Conservation (phyloP, 2,888 invertebrate genomes). For the Diloba caeruleocephala region DNA sequence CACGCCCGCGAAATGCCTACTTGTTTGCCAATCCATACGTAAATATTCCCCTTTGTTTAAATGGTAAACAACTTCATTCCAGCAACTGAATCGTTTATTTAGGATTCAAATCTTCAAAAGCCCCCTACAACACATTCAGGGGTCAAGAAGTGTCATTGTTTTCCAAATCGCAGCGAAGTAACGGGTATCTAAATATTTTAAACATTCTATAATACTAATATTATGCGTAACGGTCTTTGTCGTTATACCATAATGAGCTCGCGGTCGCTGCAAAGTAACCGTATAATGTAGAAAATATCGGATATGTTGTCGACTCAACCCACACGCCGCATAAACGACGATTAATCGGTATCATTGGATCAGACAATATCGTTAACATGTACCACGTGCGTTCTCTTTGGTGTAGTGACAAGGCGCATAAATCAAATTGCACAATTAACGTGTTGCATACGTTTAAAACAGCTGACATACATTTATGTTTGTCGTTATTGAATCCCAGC, state of each 20-base stretch:
- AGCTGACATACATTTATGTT: conserved; percentile 57
- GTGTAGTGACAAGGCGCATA: conserved; percentile 63
- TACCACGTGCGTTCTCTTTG: conserved; percentile 54
- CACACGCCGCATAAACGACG: conserved; percentile 61
- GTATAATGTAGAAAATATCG: conserved; percentile 57
- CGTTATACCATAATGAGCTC: conserved; percentile 63
- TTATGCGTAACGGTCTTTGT: conserved; percentile 75
- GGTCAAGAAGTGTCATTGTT: conserved; percentile 64
- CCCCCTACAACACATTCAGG: conserved; percentile 44
- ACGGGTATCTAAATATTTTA: conserved; percentile 65
- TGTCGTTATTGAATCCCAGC: conserved; percentile 62
- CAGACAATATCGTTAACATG: conserved; percentile 54
- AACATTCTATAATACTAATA: conserved; percentile 65
- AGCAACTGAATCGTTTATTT: conserved; percentile 59
- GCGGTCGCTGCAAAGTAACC: conserved; percentile 48
- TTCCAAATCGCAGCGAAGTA: conserved; percentile 57
- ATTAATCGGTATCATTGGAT: conserved; percentile 58
- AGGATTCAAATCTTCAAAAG: conserved; percentile 56
- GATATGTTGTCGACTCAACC: conserved; percentile 61
- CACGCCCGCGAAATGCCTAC: conserved; percentile 59
- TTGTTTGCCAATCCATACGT: conserved; percentile 59
- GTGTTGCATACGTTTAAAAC: conserved; percentile 59
- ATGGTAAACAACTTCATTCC: conserved; percentile 55
- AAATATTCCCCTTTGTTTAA: conserved; percentile 55
- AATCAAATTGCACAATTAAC: conserved; percentile 74